phyloP scores from a whole-genome alignment of 35 echinoderm and acorn worm species.

The Holothuria glaberrima region DNA sequence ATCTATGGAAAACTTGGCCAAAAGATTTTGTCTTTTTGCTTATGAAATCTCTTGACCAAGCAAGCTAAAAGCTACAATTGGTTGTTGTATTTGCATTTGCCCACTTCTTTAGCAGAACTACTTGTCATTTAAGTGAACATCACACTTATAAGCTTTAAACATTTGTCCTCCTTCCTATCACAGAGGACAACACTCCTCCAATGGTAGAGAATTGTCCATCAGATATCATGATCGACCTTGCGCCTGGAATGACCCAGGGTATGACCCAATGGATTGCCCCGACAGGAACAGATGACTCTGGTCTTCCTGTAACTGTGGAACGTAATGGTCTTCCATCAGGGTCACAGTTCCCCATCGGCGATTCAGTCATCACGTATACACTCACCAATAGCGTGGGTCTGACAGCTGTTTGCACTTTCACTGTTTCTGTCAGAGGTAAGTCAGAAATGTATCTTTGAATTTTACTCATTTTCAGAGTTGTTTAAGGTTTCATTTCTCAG shows the following conservation, averaged over 20 bases:
- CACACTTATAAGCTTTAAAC: too few species aligned
- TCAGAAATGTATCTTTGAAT: too few species aligned
- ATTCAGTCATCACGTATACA: conserved; percentile 5
- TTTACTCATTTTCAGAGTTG: too few species aligned
- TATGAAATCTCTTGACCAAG: too few species aligned
- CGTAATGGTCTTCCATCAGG: conserved; percentile 1
- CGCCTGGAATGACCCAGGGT: not conserved
- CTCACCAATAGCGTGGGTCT: conserved; percentile 15
- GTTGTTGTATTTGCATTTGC: too few species aligned
- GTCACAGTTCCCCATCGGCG: conserved; percentile 17
- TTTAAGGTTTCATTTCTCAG: too few species aligned
- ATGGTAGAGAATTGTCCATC: not conserved
- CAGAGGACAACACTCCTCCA: conserved; percentile 24
- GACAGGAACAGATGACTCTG: conserved; percentile 36
- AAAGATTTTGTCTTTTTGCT: too few species aligned
- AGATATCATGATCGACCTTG: not conserved
- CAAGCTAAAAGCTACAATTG: too few species aligned
- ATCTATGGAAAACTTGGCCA: too few species aligned
- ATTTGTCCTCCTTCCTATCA: not conserved
- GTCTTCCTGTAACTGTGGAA: conserved; percentile 8
- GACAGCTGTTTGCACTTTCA: not conserved
- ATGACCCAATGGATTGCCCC: conserved; percentile 30
- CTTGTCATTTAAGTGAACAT: too few species aligned
- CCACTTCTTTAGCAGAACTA: too few species aligned
- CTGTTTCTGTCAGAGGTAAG: conserved; percentile 12